These are phyloP conservation scores for Triplophysa siluroides DNA, from an alignment of 2,113 vertebrate genomes.

Conservation along the genomic window DNA sequence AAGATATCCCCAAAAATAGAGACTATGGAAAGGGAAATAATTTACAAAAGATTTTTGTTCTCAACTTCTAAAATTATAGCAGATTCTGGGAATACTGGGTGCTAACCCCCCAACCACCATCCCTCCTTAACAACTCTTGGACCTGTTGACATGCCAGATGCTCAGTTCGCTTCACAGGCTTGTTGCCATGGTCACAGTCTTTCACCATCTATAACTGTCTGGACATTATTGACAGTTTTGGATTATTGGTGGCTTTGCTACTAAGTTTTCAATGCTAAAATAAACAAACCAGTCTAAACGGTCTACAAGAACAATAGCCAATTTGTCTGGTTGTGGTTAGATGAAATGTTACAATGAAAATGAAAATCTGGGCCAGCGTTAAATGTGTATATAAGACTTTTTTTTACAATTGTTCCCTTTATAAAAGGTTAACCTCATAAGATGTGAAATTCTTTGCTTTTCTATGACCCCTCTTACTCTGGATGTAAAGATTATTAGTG, in stretches of 20 bases:
- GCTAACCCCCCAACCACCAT: background rate
- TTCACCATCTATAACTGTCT: conserved; percentile 9
- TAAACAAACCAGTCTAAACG: background rate
- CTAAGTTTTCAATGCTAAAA: conserved; percentile 6
- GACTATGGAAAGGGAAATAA: background rate
- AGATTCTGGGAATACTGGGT: background rate
- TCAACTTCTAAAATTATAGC: background rate
- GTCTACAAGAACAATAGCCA: background rate
- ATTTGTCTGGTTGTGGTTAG: background rate
- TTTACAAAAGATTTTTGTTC: background rate
- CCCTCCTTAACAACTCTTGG: background rate
- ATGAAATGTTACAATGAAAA: background rate
- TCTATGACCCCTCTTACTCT: background rate
- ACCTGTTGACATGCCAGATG: conserved; percentile 42
- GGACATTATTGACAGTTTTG: conserved; percentile 18
- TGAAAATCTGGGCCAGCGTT: background rate
- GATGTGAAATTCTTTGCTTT: background rate
- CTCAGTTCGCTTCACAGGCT: conserved; percentile 9
- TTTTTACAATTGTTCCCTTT: background rate
- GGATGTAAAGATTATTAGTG: background rate
- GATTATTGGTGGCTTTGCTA: background rate
- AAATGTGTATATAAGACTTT: background rate
- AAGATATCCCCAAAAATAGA: background rate
- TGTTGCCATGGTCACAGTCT: conserved; percentile 46
- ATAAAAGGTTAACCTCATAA: conserved; percentile 7